Evolutionary conservation across 1,140 invertebrate species (phyloP).

Genomic region (Uloborus diversus): DNA sequence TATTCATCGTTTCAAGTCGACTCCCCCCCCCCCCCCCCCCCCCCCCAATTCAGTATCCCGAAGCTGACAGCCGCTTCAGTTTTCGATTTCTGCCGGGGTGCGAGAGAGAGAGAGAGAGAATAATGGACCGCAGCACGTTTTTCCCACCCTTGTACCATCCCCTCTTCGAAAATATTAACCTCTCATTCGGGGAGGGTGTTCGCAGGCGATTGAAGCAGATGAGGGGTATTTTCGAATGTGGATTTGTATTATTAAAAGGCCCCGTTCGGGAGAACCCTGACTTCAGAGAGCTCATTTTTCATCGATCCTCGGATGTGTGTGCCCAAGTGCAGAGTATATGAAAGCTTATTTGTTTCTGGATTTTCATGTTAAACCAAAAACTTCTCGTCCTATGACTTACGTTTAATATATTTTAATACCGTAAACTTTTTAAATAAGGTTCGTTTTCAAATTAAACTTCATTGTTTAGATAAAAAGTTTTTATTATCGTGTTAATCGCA

Average conservation of each 20-base stretch:
- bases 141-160: background rate
- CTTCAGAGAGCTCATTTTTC: too few species aligned
- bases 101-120: background rate
- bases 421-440: too few species aligned
- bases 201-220: background rate
- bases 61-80: background rate
- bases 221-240: background rate
- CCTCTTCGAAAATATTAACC: constrained; percentile 32
- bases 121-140: background rate
- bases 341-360: too few species aligned
- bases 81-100: constrained; percentile 22
- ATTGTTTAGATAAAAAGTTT: too few species aligned
- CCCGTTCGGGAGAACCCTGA: too few species aligned
- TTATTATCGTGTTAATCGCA: too few species aligned
- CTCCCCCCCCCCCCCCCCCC: background rate
- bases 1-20: background rate
- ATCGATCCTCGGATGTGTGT: too few species aligned
- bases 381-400: too few species aligned
- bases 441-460: too few species aligned
- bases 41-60: background rate
- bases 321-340: constrained; percentile 4
- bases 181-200: background rate
- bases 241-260: constrained; percentile 42
- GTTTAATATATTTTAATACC: too few species aligned
- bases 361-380: too few species aligned